Base-by-base conservation (phyloP, 2,797 vertebrate genomes). In the Lacerta viridis region DNA sequence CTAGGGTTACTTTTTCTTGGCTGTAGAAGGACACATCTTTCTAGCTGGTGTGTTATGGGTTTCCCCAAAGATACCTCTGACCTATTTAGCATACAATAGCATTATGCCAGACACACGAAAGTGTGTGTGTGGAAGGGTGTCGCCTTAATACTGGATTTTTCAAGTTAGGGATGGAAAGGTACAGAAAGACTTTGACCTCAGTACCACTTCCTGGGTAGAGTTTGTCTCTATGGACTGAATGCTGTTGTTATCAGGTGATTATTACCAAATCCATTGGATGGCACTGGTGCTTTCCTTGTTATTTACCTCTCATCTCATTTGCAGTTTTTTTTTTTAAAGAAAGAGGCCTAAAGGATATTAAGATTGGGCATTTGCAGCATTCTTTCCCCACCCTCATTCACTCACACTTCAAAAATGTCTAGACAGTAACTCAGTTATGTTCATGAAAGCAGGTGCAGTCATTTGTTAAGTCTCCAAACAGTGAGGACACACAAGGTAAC, bases 41-140 rank as follows among this genome's bases (percentile, higher is more conserved):
- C 90, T 29, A 92, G 92, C n/a, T 90, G 27, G 7, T 25, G 8
- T 10, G 66, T 25, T 11, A 36, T 83, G 88, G 79, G 79, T 84
- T 11, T 88, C 90, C 77, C n/a, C 64, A 82, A 94, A 89, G 85
- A 88, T 66, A 90, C 84, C 88, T 92, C 74, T 61, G 91, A 64
- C 85, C 82, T 87, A 20, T 23, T 91, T 94, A 89, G 33, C 84
- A 89, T 68, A 77, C 83, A 94, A 94, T 91, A 71, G 77, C 88
- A 64, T 68, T n/a, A 55, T 55, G 50, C 50, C 50, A 55, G 50
- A 55, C 50, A 55, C 50, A 55, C 50, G 4, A 3, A 55, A 15
- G 50, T 15, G 11, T 50, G 46, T 3, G 11, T 10, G 11, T 13
- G 50, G 50, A 13, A 3, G 3, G 5, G 41, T 43, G 13, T 55